phyloP scores from a whole-genome alignment of 2,113 vertebrate genomes.

The Triplophysa tibetana region DNA sequence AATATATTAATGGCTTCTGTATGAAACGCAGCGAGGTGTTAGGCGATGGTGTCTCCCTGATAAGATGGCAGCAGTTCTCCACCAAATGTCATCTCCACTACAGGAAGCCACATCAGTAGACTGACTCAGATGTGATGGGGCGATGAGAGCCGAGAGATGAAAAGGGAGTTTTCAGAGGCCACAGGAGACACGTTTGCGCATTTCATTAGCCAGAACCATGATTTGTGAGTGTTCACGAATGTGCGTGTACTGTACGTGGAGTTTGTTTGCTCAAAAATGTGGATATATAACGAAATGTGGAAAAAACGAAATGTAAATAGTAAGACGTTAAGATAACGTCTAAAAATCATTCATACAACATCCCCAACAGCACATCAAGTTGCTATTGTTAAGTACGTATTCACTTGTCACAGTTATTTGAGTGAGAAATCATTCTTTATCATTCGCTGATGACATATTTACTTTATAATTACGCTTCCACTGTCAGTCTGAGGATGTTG shows the following conservation, averaged over 20 bases:
- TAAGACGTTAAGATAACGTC: too few species aligned
- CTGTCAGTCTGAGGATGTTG: too few species aligned
- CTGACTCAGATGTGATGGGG: conserved; percentile 34
- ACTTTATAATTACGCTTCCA: too few species aligned
- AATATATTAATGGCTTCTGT: conserved; percentile 28
- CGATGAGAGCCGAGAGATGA: conserved; percentile 42
- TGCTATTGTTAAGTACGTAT: too few species aligned
- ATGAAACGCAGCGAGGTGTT: conserved; percentile 31
- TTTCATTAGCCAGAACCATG: conserved; percentile 37
- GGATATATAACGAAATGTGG: too few species aligned
- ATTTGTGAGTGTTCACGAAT: background rate
- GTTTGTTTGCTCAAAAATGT: too few species aligned
- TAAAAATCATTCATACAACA: too few species aligned
- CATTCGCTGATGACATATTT: too few species aligned
- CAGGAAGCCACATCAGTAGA: conserved; percentile 48
- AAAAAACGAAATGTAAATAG: too few species aligned
- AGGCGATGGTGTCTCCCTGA: conserved; percentile 28
- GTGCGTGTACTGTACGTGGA: background rate
- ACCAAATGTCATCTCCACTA: conserved; percentile 45
- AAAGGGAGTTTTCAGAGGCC: conserved; percentile 43
- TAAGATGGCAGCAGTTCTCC: conserved; percentile 47
- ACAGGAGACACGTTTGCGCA: conserved; percentile 15
- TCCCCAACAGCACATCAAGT: too few species aligned
- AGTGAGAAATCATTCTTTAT: too few species aligned
- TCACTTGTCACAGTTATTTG: too few species aligned